Conservation (phyloP, 2,888 invertebrate genomes). For the Caenorhabditis plicata region DNA sequence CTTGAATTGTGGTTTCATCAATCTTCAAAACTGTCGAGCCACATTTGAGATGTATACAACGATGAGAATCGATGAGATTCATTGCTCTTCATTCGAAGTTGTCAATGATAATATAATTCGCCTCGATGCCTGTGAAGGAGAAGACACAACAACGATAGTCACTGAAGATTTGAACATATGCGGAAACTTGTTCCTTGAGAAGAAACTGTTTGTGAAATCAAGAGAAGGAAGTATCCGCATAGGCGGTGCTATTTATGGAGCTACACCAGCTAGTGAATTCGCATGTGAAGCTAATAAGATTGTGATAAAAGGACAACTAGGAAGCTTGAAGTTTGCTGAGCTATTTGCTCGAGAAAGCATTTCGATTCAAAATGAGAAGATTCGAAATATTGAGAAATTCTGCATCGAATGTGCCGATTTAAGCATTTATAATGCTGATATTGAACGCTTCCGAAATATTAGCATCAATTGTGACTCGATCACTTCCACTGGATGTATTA, state of each 20-base stretch:
- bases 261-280: constrained; percentile 32
- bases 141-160: constrained; percentile 29
- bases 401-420: constrained; percentile 35
- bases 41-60: constrained; percentile 33
- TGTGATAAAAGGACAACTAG: constrained; percentile 31
- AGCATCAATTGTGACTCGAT: constrained; percentile 32
- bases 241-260: constrained; percentile 36
- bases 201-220: constrained; percentile 36
- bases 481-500: constrained; percentile 21
- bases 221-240: constrained; percentile 21
- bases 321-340: constrained; percentile 44
- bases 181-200: constrained; percentile 36
- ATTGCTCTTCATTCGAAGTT: constrained; percentile 22
- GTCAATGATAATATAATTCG: constrained; percentile 36
- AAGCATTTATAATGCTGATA: constrained; percentile 23
- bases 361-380: constrained; percentile 22
- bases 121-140: constrained; percentile 20
- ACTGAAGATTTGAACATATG: constrained; percentile 32
- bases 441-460: constrained; percentile 28
- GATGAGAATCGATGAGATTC: constrained; percentile 23
- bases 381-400: constrained; percentile 29
- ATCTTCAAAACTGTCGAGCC: constrained; percentile 12
- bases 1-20: constrained; percentile 11
- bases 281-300: constrained; percentile 32
- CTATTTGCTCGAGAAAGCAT: constrained; percentile 38